Base-by-base conservation (phyloP, 1,140 invertebrate genomes). In the Popillia japonica region DNA sequence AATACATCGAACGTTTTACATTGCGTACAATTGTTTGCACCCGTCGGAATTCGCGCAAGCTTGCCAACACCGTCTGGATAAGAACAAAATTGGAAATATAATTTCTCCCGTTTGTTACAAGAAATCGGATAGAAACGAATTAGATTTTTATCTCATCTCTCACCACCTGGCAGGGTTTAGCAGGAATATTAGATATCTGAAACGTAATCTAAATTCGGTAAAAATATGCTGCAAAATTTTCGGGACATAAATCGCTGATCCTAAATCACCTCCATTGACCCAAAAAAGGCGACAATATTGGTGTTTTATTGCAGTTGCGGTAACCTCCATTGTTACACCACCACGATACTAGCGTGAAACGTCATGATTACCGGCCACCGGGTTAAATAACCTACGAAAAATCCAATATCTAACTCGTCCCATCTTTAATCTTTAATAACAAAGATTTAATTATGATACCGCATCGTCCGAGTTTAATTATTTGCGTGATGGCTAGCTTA, bases 391-490 rank as follows among this genome's bases (percentile, higher is more conserved):
- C 11, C 48, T 55, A 17, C 48, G 48, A 55, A 55, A 44, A 55
- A 55, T 17, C 6, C 48, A 7, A 34, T 55, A 55, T 55, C 48
- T 55, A 4, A 34, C 27, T 34, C 27, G 27, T 34, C 27, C 17
- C 48, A n/a, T n/a, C 48, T 6, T 17, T 17, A 17, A 55, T 55
- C 48, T 55, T 55, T 55, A 14, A 55, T 55, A 55, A 55, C 17
- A 55, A 55, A 55, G 48, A 55, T 55, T 55, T 55, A 55, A 55
- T 55, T 55, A 55, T 17, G 48, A 55, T 55, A 55, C 48, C 6
- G 14, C 14, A 14, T 0, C 48, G 14, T 55, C 14, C 14, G 17
- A 55, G 48, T 55, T 55, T 55, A 55, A 55, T 55, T 55, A 55
- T 55, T 55, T 55, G 48, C 48, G 11, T 55, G 27, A 34, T 34